Evolutionary conservation across 2,113 vertebrate species (phyloP).

Genomic region (Ptyas mucosa): DNA sequence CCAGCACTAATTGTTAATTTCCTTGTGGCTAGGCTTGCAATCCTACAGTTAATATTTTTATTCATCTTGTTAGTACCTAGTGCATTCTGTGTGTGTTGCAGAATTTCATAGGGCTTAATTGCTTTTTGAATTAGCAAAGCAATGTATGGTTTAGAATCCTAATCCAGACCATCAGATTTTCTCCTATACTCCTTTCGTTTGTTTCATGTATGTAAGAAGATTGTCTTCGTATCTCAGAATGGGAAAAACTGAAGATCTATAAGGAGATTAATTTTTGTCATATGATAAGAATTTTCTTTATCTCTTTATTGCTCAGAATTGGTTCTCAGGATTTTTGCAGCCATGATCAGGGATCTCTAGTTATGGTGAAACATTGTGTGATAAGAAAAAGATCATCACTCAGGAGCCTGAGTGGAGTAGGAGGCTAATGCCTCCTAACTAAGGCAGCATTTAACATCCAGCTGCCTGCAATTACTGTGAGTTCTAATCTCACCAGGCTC

Average conservation of each 20-base stretch:
- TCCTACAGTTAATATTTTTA: background rate
- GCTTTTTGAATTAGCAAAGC: background rate
- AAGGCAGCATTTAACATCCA: too few species aligned
- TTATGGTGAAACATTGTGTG: background rate
- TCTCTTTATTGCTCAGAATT: background rate
- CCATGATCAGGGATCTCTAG: background rate
- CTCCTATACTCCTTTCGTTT: background rate
- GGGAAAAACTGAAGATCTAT: background rate
- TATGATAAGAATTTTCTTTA: background rate
- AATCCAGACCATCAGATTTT: background rate
- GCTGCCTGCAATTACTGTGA: too few species aligned
- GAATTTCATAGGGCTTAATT: background rate
- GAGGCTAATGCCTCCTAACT: too few species aligned
- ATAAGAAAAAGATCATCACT: background rate
- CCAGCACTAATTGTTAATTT: background rate
- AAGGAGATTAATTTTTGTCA: background rate
- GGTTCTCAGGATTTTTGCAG: background rate
- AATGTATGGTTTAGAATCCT: background rate
- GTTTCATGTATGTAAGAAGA: background rate
- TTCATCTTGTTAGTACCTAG: background rate
- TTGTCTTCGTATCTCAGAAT: background rate
- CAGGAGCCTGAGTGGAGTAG: too few species aligned
- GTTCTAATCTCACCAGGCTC: too few species aligned
- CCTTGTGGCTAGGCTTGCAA: background rate
- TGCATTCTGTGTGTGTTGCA: background rate